These are phyloP conservation scores for Zaprionus vittiger DNA, from an alignment of 1,140 invertebrate species.

Conservation along the genomic window DNA sequence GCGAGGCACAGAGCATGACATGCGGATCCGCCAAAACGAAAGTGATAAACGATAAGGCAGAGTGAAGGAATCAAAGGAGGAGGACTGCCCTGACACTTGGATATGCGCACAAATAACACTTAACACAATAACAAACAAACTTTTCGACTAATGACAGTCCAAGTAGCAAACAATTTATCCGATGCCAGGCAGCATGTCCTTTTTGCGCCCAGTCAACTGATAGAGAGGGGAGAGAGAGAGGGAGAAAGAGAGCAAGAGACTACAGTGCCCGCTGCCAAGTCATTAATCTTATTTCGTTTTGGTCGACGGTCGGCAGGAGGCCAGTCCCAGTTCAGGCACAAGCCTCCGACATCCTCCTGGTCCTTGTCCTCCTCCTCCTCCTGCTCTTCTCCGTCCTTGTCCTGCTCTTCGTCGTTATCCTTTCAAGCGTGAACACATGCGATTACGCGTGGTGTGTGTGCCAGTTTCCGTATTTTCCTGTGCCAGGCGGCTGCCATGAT, in stretches of 20 bases:
- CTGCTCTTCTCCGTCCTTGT: neutral
- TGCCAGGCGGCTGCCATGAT: conserved; percentile 81
- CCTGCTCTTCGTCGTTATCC: conserved; percentile 64
- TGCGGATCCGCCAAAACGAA: conserved; percentile 68
- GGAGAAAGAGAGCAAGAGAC: neutral
- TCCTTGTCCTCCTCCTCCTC: too few species aligned
- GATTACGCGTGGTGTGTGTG: conserved; percentile 81
- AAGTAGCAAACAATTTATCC: conserved; percentile 83
- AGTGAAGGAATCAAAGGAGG: neutral
- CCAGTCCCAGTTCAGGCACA: conserved; percentile 45
- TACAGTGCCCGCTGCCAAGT: conserved; percentile 72
- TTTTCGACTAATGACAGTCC: conserved; percentile 84
- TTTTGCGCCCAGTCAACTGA: conserved; percentile 7
- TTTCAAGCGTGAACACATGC: conserved; percentile 84
- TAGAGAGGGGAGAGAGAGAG: neutral
- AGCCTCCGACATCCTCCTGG: conserved; percentile 30
- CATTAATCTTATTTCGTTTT: conserved; percentile 82
- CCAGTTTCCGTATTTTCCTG: conserved; percentile 82
- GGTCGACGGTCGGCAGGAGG: conserved; percentile 48
- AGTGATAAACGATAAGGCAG: conserved; percentile 70
- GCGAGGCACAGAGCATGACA: conserved; percentile 55
- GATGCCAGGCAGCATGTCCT: conserved; percentile 62
- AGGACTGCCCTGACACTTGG: conserved; percentile 71
- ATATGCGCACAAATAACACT: conserved; percentile 82
- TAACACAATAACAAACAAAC: conserved; percentile 84